Conservation (phyloP, 92 coral and sea anemone genomes). For the Phenganax marumi region DNA sequence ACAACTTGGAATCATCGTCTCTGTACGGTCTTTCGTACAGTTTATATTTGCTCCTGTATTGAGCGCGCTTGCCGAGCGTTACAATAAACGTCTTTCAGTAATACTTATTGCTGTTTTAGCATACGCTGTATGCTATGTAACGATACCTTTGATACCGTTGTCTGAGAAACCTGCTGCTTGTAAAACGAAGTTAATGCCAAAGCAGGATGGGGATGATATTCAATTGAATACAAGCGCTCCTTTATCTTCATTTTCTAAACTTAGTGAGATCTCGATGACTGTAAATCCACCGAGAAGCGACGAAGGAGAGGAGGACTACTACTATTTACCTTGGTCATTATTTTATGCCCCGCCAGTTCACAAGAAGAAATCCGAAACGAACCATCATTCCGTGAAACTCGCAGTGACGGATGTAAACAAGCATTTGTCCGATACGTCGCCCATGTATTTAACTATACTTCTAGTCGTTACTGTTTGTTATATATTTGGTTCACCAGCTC, state of each 20-base stretch:
- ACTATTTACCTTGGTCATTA: slow-evolving; percentile 85
- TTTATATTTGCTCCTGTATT: slow-evolving; percentile 92
- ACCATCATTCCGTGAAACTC: slow-evolving; percentile 10
- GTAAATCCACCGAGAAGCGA: slow-evolving; percentile 54
- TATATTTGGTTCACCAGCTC: slow-evolving; percentile 87
- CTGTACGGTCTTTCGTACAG: slow-evolving; percentile 81
- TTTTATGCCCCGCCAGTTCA: slow-evolving; percentile 68
- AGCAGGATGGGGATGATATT: slow-evolving; percentile 49
- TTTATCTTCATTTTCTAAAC: slow-evolving; percentile 30
- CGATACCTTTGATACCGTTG: slow-evolving; percentile 78
- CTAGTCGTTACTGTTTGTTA: slow-evolving; percentile 70
- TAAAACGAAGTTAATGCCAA: slow-evolving; percentile 51
- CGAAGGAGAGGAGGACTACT: slow-evolving; percentile 55
- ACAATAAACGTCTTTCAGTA: slow-evolving; percentile 80
- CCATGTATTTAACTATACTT: slow-evolving; percentile 70
- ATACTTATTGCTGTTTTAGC: slow-evolving; percentile 76
- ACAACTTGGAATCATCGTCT: slow-evolving; percentile 94
- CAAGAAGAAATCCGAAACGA: slow-evolving; percentile 63
- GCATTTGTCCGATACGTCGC: slow-evolving; percentile 75
- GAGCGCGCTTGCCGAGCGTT: slow-evolving; percentile 91
- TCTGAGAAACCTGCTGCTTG: slow-evolving; percentile 80
- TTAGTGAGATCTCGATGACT: slow-evolving; percentile 27
- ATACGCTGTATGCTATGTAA: slow-evolving; percentile 75
- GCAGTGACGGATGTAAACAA: slow-evolving; percentile 63
- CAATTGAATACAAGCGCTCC: slow-evolving; percentile 41